Percentiles rank a stretch among this genome's conserved stretches.
phyloP scores from a whole-genome alignment of 2,888 invertebrate genomes.

The Pediacus dermestoides region DNA sequence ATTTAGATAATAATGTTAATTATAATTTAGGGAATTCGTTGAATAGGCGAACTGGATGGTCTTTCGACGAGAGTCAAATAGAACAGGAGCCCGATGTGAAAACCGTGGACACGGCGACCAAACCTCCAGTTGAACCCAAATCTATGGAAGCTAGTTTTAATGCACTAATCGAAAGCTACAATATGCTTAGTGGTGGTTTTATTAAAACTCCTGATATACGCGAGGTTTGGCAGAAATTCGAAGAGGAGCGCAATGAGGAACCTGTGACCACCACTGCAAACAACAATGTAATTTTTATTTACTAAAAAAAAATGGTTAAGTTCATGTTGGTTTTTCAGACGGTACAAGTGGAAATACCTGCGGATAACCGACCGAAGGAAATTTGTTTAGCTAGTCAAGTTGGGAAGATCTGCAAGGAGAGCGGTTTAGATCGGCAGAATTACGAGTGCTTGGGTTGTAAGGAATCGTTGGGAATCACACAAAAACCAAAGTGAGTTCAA shows the following conservation, averaged over 20 bases:
- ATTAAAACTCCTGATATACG: constrained; percentile 56
- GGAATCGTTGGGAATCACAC: constrained; percentile 59
- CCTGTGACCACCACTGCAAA: background rate
- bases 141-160: constrained; percentile 56
- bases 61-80: constrained; percentile 50
- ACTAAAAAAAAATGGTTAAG: too few species aligned
- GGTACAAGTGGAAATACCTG: background rate
- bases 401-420: constrained; percentile 68
- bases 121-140: constrained; percentile 25
- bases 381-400: constrained; percentile 61
- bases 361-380: background rate
- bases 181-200: constrained; percentile 49
- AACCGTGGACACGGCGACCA: constrained; percentile 13
- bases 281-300: constrained; percentile 6
- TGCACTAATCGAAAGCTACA: constrained; percentile 58
- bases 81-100: constrained; percentile 12
- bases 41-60: constrained; percentile 62
- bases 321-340: background rate
- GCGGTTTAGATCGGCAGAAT: constrained; percentile 81
- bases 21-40: constrained; percentile 62
- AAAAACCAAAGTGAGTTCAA: constrained; percentile 51
- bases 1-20: constrained; percentile 24
- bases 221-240: constrained; percentile 58
- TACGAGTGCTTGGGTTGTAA: constrained; percentile 79
- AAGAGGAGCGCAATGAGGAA: constrained; percentile 33